phyloP scores from a whole-genome alignment of 92 coral and sea anemone species.

The Phymanthus crucifer region DNA sequence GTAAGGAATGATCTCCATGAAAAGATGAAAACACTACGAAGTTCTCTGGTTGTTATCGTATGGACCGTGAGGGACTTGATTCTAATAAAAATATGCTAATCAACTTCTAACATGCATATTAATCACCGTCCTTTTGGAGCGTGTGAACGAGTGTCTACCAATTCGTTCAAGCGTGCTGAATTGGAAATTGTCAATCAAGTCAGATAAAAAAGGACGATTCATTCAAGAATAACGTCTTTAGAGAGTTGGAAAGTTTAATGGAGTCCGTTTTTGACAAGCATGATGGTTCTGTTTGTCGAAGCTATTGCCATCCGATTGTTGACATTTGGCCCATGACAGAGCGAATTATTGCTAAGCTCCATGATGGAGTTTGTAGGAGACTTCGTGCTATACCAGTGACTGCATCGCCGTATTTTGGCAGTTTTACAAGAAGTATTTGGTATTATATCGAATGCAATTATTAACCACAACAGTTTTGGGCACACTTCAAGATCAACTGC shows the following conservation, averaged over 20 bases:
- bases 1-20: too few species aligned
- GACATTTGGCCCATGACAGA: conserved; percentile 39
- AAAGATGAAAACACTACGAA: too few species aligned
- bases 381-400: conserved; percentile 34
- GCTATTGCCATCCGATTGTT: conserved; percentile 21
- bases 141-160: too few species aligned
- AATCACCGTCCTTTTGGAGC: too few species aligned
- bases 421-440: conserved; percentile 50
- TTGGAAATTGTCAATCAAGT: too few species aligned
- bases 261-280: not conserved
- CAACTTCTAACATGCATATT: too few species aligned
- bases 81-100: too few species aligned
- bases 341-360: conserved; percentile 40
- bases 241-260: not conserved
- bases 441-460: conserved; percentile 39
- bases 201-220: too few species aligned
- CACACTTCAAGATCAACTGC: conserved; percentile 18
- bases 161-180: too few species aligned
- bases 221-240: not conserved
- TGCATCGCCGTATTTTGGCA: conserved; percentile 50
- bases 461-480: conserved; percentile 32
- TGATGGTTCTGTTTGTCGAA: not conserved
- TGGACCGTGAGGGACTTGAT: too few species aligned
- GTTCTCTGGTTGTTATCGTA: too few species aligned
- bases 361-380: conserved; percentile 28